Conservation (phyloP, 2,888 invertebrate species). For the Andrena camellia region DNA sequence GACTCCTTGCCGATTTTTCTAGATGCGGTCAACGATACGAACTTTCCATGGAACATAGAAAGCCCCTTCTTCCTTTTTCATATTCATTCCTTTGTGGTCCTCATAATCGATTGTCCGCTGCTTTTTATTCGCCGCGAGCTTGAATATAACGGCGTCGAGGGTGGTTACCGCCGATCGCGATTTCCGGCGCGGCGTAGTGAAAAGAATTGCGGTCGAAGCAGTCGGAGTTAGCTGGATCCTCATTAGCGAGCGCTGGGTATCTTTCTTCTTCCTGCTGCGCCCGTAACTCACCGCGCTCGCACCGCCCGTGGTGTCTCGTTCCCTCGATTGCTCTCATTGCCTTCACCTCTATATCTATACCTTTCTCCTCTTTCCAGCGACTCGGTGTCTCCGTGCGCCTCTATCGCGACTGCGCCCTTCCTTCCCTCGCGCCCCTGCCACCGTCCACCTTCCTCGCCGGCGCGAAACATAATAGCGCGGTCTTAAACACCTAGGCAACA, state of each 20-base stretch:
- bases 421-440: background rate
- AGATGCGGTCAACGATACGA: conserved; percentile 1
- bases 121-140: background rate
- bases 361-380: conserved; percentile 29
- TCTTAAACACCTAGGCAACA: conserved; percentile 72
- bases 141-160: background rate
- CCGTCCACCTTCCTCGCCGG: conserved; percentile 34
- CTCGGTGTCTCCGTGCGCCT: background rate
- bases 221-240: conserved; percentile 48
- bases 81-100: background rate
- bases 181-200: conserved; percentile 23
- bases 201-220: conserved; percentile 39
- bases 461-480: conserved; percentile 70
- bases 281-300: conserved; percentile 56
- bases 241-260: conserved; percentile 62
- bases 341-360: conserved; percentile 31
- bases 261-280: conserved; percentile 61
- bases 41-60: conserved; percentile 32
- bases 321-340: conserved; percentile 54
- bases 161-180: conserved; percentile 4
- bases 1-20: conserved; percentile 20
- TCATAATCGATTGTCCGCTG: background rate
- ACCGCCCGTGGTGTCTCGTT: conserved; percentile 61
- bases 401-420: conserved; percentile 16
- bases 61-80: background rate